Base-by-base conservation (phyloP, 1,140 invertebrate species). In the Trichonephila inaurata region DNA sequence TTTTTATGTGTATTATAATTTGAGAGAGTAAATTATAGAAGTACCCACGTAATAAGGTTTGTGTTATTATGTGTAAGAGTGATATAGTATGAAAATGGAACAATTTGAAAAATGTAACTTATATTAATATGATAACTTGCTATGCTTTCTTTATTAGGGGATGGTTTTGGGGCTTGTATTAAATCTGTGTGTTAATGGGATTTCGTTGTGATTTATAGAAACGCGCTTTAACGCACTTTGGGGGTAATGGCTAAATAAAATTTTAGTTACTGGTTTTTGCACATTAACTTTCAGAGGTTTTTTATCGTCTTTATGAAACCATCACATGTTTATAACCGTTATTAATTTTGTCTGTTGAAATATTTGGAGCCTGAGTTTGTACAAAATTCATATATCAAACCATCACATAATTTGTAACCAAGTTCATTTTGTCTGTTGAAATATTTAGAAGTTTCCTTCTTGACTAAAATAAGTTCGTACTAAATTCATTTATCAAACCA, bases 1-100 rank as follows among this genome's bases (percentile, higher is more conserved):
- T 72, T 89, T 89, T 89, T 60, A 58, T 89, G 24, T 72, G 40
- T 77, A 72, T 72, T 89, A 89, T 89, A 77, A 89, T 89, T 89
- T 89, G 40, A 14, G 61, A 33, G 40, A 51, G 62, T 88, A 88
- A 66, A 58, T 58, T 60, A 85, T 85, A 24, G 18, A 60, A 58
- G 82, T 85, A 85, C 24, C 18, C 2, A 24, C 21, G n/a, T 85
- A 85, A 60, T 85, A 24, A 51, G 44, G 21, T 24, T 60, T 2
- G 7, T 58, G 82, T 60, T 58, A 58, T 58, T 58, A 85, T 58
- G 14, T 16, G 24, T 14, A 60, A 58, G 51, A 85, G 24, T 40
- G 18, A 4, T 85, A 24, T 58, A 19, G 82, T 28, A 60, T n/a
- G 82, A 40, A 58, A 21, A 51, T 16, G 82, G 51, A 58, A 19